These are phyloP conservation scores for Scophthalmus maximus DNA, from an alignment of 2,113 vertebrate species.

Conservation along the genomic window DNA sequence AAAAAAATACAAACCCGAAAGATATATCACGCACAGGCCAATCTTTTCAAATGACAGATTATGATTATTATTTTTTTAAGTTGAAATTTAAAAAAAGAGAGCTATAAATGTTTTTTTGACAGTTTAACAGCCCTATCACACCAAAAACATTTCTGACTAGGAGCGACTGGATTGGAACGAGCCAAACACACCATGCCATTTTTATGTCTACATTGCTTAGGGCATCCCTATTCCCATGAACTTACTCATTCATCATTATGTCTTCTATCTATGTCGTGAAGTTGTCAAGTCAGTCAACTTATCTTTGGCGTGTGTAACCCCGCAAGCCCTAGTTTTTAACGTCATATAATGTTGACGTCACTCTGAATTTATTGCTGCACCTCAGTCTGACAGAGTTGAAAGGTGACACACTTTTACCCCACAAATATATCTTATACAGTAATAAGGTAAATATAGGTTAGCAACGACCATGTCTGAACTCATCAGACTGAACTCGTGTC, in stretches of 20 bases:
- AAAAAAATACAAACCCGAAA: slow-evolving; percentile 1
- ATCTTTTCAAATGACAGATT: background rate
- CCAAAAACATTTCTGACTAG: background rate
- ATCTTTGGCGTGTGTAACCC: slow-evolving; percentile 24
- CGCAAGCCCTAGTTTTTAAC: slow-evolving; percentile 7
- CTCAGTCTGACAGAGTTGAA: slow-evolving; percentile 1
- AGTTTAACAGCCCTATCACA: no score
- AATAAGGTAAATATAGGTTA: slow-evolving; percentile 10
- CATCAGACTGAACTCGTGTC: background rate
- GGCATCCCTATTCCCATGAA: slow-evolving; percentile 40
- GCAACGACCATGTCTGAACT: background rate
- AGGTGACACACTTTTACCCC: slow-evolving; percentile 6
- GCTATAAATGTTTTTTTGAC: background rate
- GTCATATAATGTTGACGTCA: slow-evolving; percentile 8
- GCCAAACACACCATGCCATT: background rate
- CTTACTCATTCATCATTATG: slow-evolving; percentile 35
- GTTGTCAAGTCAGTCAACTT: slow-evolving; percentile 19
- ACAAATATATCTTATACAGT: slow-evolving; percentile 23
- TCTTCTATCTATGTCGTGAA: slow-evolving; percentile 14
- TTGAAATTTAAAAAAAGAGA: no score
- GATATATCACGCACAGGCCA: no score
- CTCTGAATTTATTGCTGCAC: slow-evolving; percentile 19
- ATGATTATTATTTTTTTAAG: background rate
- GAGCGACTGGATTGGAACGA: background rate
- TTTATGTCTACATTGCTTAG: slow-evolving; percentile 24